Evolutionary conservation across 2,113 vertebrate species (phyloP).

Genomic region (Thryonomys swinderianus): DNA sequence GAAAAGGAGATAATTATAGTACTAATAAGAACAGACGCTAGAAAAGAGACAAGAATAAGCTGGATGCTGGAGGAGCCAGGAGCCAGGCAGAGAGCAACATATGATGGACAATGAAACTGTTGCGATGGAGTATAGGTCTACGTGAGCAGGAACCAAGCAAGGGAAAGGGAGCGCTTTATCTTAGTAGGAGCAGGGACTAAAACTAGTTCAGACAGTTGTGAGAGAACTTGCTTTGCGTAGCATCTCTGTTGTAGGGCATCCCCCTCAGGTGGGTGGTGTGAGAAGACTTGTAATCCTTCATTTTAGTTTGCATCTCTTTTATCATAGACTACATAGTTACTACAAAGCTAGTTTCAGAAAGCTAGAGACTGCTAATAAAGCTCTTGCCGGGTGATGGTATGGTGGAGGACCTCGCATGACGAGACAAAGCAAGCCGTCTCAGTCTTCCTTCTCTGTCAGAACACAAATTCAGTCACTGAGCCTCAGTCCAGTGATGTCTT

Average conservation of each 20-base stretch:
- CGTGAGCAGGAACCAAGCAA: background rate
- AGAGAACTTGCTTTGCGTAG: background rate
- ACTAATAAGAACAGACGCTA: background rate
- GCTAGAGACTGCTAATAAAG: background rate
- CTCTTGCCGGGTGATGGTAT: no score
- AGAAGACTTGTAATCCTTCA: background rate
- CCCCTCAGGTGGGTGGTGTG: background rate
- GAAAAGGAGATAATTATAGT: background rate
- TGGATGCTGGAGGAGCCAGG: background rate
- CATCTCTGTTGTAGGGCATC: no score
- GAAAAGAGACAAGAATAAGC: background rate
- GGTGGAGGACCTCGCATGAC: fast-evolving
- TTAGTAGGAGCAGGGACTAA: background rate
- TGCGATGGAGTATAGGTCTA: background rate
- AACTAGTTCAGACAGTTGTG: background rate
- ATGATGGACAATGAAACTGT: background rate
- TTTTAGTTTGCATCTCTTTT: background rate
- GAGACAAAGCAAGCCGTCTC: no score
- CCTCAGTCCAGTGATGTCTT: background rate
- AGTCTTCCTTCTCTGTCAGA: background rate
- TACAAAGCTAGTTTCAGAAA: no score
- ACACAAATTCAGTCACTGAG: no score
- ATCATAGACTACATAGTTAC: background rate
- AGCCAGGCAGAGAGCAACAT: background rate
- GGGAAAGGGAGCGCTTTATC: background rate